Conservation (phyloP, 2,888 invertebrate species). For the Liopterus haemorrhoidalis region DNA sequence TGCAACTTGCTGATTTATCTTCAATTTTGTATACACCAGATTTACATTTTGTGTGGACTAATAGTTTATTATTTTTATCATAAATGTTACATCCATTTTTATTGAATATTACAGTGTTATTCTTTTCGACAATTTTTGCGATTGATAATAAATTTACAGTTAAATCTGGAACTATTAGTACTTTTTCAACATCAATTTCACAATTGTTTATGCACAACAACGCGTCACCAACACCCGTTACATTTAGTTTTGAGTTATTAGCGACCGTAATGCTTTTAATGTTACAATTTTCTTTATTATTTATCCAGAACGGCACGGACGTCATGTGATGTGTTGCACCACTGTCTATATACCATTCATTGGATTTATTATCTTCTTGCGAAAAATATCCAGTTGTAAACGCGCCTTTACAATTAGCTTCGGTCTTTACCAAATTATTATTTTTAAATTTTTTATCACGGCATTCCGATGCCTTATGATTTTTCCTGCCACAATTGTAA, state of each 20-base stretch:
- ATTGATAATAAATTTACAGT: slow-evolving; percentile 10
- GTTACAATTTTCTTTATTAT: background rate
- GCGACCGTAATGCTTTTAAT: slow-evolving; percentile 7
- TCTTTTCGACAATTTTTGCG: slow-evolving; percentile 12
- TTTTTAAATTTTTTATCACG: slow-evolving; percentile 3
- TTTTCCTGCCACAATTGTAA: slow-evolving; percentile 14
- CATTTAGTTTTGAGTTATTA: background rate
- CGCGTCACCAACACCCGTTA: slow-evolving; percentile 1
- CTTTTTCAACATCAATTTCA: slow-evolving; percentile 13
- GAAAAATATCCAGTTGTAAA: slow-evolving; percentile 4
- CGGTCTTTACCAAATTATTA: background rate
- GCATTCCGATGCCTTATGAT: slow-evolving; percentile 14
- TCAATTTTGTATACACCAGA: slow-evolving; percentile 10
- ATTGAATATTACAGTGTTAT: slow-evolving; percentile 11
- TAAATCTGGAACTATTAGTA: slow-evolving; percentile 15
- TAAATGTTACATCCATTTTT: slow-evolving; percentile 11
- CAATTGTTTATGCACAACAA: slow-evolving; percentile 10
- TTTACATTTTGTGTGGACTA: background rate
- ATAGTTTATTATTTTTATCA: slow-evolving; percentile 7
- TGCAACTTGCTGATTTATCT: slow-evolving; percentile 7
- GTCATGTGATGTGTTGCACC: slow-evolving; percentile 14
- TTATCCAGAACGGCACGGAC: background rate
- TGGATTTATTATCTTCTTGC: slow-evolving; percentile 1
- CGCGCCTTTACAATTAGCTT: background rate
- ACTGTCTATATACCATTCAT: slow-evolving; percentile 15